phyloP scores from a whole-genome alignment of 2,797 vertebrate species.

The Urosaurus nigricauda region DNA sequence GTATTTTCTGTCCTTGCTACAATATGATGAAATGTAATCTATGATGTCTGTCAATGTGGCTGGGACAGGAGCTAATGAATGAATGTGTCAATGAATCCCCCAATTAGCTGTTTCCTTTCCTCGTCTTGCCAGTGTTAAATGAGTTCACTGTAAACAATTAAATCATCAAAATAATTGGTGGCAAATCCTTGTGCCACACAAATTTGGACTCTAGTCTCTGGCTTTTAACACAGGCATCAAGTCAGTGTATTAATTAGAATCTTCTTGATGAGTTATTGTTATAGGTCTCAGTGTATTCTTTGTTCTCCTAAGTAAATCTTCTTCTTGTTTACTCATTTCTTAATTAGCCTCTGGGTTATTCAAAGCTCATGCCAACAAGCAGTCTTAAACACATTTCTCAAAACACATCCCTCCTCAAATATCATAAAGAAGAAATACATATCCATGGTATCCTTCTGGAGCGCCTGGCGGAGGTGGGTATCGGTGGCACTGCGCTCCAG shows the following conservation, averaged over 20 bases:
- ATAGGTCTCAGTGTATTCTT: neutral
- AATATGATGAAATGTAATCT: neutral
- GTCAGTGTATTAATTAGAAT: neutral
- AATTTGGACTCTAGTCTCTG: neutral
- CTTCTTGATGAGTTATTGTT: neutral
- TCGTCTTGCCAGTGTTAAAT: neutral
- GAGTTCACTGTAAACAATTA: neutral
- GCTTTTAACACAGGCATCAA: neutral
- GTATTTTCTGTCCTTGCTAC: neutral
- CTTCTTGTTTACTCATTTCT: conserved; percentile 2
- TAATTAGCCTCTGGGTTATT: neutral
- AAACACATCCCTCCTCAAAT: neutral
- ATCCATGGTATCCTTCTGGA: too few species aligned
- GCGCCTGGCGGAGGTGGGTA: too few species aligned
- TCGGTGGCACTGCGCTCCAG: too few species aligned
- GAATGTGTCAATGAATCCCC: neutral
- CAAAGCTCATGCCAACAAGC: neutral
- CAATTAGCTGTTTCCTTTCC: neutral
- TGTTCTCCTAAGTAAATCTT: conserved; percentile 1
- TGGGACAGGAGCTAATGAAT: neutral
- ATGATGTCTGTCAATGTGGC: neutral
- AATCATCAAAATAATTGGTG: neutral
- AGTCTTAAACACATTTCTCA: neutral
- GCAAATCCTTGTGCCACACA: neutral
- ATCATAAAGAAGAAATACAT: neutral